phyloP scores from a whole-genome alignment of 2,113 vertebrate genomes.

The Mustela lutreola region DNA sequence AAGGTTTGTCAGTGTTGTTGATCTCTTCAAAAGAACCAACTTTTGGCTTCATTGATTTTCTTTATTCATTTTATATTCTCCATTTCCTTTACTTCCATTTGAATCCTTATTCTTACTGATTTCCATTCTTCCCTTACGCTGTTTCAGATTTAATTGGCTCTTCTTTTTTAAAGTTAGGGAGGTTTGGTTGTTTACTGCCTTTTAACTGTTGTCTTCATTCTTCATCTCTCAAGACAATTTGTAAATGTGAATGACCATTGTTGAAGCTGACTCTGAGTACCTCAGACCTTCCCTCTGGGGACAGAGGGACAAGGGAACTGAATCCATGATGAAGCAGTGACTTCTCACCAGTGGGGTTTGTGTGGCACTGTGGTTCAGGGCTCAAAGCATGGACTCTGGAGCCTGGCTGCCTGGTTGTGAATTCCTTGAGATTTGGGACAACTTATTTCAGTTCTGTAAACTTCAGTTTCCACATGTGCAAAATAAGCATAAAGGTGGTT shows the following conservation, averaged over 20 bases:
- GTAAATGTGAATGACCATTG: neutral
- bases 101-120: neutral
- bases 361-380: neutral
- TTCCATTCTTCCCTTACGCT: neutral
- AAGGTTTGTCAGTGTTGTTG: neutral
- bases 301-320: neutral
- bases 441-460: neutral
- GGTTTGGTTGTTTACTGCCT: neutral
- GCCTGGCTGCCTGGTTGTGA: neutral
- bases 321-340: neutral
- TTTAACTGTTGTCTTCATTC: neutral
- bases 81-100: neutral
- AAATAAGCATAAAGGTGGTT: neutral
- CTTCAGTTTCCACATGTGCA: neutral
- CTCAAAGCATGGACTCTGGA: neutral
- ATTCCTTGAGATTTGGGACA: neutral
- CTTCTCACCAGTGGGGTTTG: neutral
- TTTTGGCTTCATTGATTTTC: constrained; percentile 32
- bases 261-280: neutral
- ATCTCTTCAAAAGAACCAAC: neutral
- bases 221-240: neutral
- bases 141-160: neutral
- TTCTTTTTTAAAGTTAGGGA: neutral
- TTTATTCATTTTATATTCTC: neutral
- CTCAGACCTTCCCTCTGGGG: neutral